Percentiles rank a stretch among this genome's conserved stretches.
Conservation (phyloP, 2,888 invertebrate species). For the Drosophila birchii region DNA sequence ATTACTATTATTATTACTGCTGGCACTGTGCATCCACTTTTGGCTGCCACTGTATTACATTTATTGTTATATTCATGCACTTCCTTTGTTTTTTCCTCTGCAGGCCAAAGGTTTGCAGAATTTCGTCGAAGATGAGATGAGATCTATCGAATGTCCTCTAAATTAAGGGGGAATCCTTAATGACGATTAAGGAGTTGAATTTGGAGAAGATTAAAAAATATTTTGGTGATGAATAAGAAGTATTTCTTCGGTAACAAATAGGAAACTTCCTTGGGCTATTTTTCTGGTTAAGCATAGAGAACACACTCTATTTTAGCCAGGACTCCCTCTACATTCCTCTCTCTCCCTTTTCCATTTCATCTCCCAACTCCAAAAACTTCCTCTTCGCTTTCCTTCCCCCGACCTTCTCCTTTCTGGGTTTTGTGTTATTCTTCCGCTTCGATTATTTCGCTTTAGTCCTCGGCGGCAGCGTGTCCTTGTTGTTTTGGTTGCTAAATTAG, state of each 20-base stretch:
- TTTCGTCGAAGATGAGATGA: not conserved
- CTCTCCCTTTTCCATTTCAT: too few species aligned
- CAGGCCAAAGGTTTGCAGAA: constrained; percentile 12
- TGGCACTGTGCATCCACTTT: constrained; percentile 40
- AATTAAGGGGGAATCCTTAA: not conserved
- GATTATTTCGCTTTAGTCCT: constrained; percentile 70
- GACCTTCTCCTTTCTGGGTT: constrained; percentile 21
- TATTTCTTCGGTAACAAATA: not conserved
- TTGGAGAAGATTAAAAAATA: too few species aligned
- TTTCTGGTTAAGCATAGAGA: too few species aligned
- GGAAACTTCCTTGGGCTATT: too few species aligned
- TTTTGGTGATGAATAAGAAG: not conserved
- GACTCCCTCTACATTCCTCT: not conserved
- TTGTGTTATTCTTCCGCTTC: constrained; percentile 68
- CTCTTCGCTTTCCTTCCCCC: not conserved
- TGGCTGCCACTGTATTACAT: constrained; percentile 57
- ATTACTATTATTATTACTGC: constrained; percentile 34
- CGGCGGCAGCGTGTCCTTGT: constrained; percentile 55
- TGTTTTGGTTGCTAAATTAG: constrained; percentile 63
- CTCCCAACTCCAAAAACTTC: not conserved
- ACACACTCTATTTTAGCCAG: not conserved
- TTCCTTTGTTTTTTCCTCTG: constrained; percentile 15
- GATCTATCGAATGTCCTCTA: not conserved
- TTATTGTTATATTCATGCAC: constrained; percentile 71
- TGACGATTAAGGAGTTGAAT: not conserved